Conservation (phyloP, 1,140 invertebrate genomes). For the Nasonia longicornis region DNA sequence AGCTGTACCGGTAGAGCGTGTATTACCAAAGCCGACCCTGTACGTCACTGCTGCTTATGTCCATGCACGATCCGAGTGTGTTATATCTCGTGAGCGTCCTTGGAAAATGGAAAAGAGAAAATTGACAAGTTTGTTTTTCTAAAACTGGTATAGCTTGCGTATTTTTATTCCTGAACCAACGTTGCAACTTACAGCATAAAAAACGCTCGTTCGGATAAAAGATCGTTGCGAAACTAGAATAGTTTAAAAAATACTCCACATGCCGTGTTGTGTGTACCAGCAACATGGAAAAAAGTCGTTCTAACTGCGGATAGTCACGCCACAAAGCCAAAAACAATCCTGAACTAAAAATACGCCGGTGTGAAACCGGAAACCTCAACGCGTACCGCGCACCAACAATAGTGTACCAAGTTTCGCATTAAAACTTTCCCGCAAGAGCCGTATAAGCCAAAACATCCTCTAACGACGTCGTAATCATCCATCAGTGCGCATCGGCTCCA, state of each 20-base stretch:
- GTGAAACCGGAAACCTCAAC: not conserved
- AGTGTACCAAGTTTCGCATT: not conserved
- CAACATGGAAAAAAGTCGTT: no score
- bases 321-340: no score
- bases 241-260: no score
- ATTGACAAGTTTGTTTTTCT: no score
- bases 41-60: not conserved
- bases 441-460: not conserved
- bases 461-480: not conserved
- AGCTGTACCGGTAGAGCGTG: not conserved
- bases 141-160: no score
- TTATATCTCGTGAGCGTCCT: slow-evolving; percentile 4
- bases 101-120: not conserved
- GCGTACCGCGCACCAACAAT: not conserved
- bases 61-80: not conserved
- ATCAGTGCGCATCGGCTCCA: not conserved
- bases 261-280: no score
- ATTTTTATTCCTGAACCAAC: no score
- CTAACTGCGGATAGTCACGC: no score
- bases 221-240: no score
- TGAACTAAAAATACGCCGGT: no score
- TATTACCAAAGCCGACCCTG: slow-evolving; percentile 2
- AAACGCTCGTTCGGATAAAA: no score
- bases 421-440: not conserved
- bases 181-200: no score